Base-by-base conservation (phyloP, 2,797 vertebrate species). In the Esox lucius region DNA sequence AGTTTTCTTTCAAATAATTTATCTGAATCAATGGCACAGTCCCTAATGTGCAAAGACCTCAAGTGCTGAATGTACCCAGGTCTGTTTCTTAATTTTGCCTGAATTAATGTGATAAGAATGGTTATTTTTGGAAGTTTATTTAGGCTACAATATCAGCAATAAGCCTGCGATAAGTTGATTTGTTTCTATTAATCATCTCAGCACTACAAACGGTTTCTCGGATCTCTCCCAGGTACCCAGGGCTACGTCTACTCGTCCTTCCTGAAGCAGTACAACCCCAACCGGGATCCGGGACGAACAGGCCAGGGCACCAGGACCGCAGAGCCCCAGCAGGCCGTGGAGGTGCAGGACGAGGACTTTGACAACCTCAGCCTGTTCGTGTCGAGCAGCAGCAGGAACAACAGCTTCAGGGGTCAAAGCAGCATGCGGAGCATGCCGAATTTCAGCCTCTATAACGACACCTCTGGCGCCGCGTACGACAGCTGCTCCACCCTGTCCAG, bases 171-270 rank as follows among this genome's bases (percentile, higher is more conserved):
- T 39, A 39, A 39, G 11, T 3, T 13, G 42, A 46, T 13, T 13
- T 9, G 42, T 46, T 46, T 13, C 9, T 46, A 1, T 46, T 6
- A 12, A 13, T 13, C 42, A 42, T 46, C 42, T 46, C 12, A 1
- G 42, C 12, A 13, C 42, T 31, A 66, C 6, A 31, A 59, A 22
- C 56, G 17, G 53, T 7, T 24, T 24, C 56, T 59, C 19, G 12
- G 22, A 51, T 49, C 33, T 46, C 26, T 16, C 75, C 49, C 73
- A 95, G 94, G 87, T 83, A 17, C 70, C 13, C 90, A 92, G 86
- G 97, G 97, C 49, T 99, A 98, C 0, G 95, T 98, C 72, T 99
- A 99, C 82, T 97, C 97, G 76, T 97, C 96, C 39, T 99, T 99
- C 90, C 92, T 99, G 86, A 98, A 94, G 83, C 94, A 92, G 74